These are phyloP conservation scores for Diorhabda sublineata DNA, from an alignment of 1,140 invertebrate species.

Conservation along the genomic window DNA sequence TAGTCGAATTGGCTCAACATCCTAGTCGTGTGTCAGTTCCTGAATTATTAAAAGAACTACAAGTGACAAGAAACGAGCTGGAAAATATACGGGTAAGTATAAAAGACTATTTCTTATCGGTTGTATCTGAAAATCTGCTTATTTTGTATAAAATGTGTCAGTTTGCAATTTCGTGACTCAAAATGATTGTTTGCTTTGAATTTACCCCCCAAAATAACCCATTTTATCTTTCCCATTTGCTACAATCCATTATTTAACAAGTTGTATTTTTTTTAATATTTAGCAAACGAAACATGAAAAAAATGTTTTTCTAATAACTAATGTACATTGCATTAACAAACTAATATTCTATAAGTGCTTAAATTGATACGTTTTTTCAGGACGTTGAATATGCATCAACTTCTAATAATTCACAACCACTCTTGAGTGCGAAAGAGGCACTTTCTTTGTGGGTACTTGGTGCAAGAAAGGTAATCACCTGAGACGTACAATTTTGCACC, in stretches of 20 bases:
- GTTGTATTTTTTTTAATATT: too few relatives aligned
- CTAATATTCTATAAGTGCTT: neutral
- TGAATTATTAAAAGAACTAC: constrained; percentile 72
- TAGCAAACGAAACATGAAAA: too few relatives aligned
- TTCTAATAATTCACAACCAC: constrained; percentile 66
- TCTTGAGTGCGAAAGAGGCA: constrained; percentile 84
- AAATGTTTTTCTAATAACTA: too few relatives aligned
- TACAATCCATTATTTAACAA: too few relatives aligned
- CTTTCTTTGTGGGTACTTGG: constrained; percentile 85
- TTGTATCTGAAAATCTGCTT: too few relatives aligned
- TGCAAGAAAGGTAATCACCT: constrained; percentile 70
- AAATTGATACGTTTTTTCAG: constrained; percentile 52
- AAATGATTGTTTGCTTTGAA: too few relatives aligned
- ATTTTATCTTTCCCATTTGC: too few relatives aligned
- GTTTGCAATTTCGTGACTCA: too few relatives aligned
- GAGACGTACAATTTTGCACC: neutral
- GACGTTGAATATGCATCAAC: constrained; percentile 63
- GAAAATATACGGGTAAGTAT: constrained; percentile 75
- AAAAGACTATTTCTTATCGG: too few relatives aligned
- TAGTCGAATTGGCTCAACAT: constrained; percentile 56
- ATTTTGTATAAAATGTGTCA: too few relatives aligned
- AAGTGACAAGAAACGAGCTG: constrained; percentile 75
- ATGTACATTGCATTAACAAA: too few relatives aligned
- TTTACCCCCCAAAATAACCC: too few relatives aligned
- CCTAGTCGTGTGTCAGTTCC: constrained; percentile 67